A percentile compares a stretch with the other conserved stretches of the same genome.
Conservation (phyloP, 2,113 vertebrate species). For the Monarcha castaneiventris region DNA sequence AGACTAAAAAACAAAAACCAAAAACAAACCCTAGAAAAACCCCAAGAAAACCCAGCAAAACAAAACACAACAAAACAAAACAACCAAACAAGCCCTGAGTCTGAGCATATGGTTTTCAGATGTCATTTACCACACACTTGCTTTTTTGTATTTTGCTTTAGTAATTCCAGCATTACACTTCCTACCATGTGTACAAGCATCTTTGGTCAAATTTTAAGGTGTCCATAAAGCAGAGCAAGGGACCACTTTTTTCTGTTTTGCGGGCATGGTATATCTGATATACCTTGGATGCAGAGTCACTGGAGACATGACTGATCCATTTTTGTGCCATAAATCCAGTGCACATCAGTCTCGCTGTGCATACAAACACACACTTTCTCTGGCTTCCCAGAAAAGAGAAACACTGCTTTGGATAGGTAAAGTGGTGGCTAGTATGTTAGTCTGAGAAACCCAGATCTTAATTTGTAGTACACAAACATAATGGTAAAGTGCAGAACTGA, state of each 20-base stretch:
- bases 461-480: neutral
- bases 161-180: neutral
- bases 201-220: neutral
- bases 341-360: fast-evolving
- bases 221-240: neutral
- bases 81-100: neutral
- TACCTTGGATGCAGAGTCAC: neutral
- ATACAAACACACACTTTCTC: neutral
- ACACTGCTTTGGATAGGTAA: neutral
- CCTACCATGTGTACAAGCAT: neutral
- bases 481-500: neutral
- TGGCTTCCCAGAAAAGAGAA: neutral
- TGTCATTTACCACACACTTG: neutral
- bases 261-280: neutral
- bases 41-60: neutral
- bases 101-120: neutral
- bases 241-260: neutral
- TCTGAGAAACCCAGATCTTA: neutral
- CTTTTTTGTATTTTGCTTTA: neutral
- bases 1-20: neutral
- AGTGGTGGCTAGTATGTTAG: neutral
- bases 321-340: neutral
- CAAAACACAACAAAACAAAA: neutral
- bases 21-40: neutral
- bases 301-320: neutral